Evolutionary conservation across 2,888 invertebrate species (phyloP), one percentile per base, ranked within the genome.

Genomic region (Lithosia quadra): DNA sequence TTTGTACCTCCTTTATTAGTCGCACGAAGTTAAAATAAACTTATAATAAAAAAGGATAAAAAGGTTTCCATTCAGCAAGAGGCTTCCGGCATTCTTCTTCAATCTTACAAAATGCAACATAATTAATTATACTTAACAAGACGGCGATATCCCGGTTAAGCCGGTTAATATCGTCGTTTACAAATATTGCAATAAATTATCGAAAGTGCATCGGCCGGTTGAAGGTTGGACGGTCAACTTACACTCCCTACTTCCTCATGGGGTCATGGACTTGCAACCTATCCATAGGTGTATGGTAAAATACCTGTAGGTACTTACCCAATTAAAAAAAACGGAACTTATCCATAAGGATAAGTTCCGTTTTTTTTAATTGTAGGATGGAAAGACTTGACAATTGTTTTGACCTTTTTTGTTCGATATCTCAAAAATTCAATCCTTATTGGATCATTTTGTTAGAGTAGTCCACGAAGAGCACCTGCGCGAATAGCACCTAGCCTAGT

Each of bases 201-300:
- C 18, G 49, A 75, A 78, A 78, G 80, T 71, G 73, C 82, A 79
- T 63, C 57, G 74, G 9, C 60, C 70, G 59, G n/a, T 43, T 61
- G 74, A 80, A 80, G 80, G 81, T 71, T 63, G 15, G 13, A 55
- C 59, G 67, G 67, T 64, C 59, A 70, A 66, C 71, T 63, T 64
- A 61, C 65, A 36, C 68, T 66, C 53, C 33, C 22, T 22, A 63
- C 67, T 79, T 80, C 81, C 79, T 70, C 71, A 60, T 76, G 56
- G 59, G 58, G 63, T 62, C 65, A 67, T 65, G 49, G 39, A 28
- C 15, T 39, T 59, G 21, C 49, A 67, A 72, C 67, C 28, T 66
- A 78, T 63, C 63, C 59, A 67, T 28, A 28, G 70, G n/a, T n/a
- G n/a, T n/a, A n/a, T n/a, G n/a, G n/a, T n/a, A n/a, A n/a, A n/a